Conservation (phyloP, 2,888 invertebrate species). For the Biston betularia region DNA sequence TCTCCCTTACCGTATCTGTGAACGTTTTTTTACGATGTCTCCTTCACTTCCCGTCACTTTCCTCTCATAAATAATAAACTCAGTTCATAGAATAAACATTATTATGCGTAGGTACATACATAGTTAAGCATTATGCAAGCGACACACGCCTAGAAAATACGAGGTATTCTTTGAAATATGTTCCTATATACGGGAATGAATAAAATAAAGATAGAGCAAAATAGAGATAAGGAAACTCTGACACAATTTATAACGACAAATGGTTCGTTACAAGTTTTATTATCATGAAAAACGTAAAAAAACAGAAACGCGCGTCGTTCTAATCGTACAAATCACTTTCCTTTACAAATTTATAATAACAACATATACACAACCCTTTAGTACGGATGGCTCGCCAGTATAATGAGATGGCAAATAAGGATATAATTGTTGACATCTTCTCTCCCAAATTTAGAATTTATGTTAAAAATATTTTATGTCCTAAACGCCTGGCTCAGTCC, state of each 20-base stretch:
- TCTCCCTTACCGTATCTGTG: background rate
- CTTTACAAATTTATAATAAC: no score
- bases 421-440: no score
- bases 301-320: no score
- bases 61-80: constrained; percentile 4
- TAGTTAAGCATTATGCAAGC: constrained; percentile 13
- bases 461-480: no score
- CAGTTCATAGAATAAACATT: constrained; percentile 21
- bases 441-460: no score
- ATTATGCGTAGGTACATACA: constrained; percentile 8
- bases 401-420: no score
- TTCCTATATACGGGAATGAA: constrained; percentile 4
- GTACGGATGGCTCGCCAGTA: no score
- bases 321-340: no score
- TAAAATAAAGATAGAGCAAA: constrained; percentile 5
- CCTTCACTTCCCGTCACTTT: background rate
- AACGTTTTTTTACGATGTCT: background rate
- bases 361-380: no score
- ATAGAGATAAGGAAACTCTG: background rate
- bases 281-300: background rate
- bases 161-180: constrained; percentile 7
- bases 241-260: background rate
- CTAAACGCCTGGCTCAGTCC: no score
- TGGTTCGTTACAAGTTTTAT: background rate
- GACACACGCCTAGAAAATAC: constrained; percentile 1